A percentile compares a stretch with the other conserved stretches of the same genome.
Evolutionary conservation across 92 coral and sea anemone species (phyloP).

Genomic region (Siderastrea siderea): DNA sequence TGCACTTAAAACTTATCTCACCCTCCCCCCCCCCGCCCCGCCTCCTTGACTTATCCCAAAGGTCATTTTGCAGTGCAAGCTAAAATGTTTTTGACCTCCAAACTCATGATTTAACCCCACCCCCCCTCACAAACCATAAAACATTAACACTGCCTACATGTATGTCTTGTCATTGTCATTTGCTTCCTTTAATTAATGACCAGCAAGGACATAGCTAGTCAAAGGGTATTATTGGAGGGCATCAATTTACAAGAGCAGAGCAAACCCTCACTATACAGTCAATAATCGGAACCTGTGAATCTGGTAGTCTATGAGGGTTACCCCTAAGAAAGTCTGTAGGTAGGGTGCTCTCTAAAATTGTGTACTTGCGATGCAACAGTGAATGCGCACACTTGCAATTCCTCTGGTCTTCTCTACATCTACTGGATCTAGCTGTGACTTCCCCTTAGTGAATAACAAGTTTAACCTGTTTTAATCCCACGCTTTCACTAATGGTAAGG

Average conservation of each 20-base stretch:
- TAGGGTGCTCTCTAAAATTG: constrained; percentile 63
- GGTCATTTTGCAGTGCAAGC: no score
- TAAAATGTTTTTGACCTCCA: no score
- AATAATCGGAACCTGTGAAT: constrained; percentile 43
- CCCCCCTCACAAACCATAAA: no score
- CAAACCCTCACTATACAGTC: constrained; percentile 72
- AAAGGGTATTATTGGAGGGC: constrained; percentile 71
- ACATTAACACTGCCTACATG: no score
- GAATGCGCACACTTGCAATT: constrained; percentile 66
- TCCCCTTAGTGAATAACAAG: constrained; percentile 70
- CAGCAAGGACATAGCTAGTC: constrained; percentile 27
- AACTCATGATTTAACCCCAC: no score
- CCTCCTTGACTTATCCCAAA: no score
- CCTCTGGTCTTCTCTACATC: constrained; percentile 67
- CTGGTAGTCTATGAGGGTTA: constrained; percentile 31
- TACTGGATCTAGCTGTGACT: constrained; percentile 56
- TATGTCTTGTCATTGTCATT: constrained; percentile 9
- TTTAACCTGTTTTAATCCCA: constrained; percentile 54
- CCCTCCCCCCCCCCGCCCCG: no score
- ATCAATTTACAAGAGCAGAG: constrained; percentile 71
- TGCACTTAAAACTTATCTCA: no score
- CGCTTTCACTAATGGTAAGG: constrained; percentile 60
- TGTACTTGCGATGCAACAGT: constrained; percentile 63
- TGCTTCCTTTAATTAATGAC: constrained; percentile 10
- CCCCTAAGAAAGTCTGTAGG: constrained; percentile 60